phyloP scores from a whole-genome alignment of 2,113 vertebrate species.

The Labeo catla region DNA sequence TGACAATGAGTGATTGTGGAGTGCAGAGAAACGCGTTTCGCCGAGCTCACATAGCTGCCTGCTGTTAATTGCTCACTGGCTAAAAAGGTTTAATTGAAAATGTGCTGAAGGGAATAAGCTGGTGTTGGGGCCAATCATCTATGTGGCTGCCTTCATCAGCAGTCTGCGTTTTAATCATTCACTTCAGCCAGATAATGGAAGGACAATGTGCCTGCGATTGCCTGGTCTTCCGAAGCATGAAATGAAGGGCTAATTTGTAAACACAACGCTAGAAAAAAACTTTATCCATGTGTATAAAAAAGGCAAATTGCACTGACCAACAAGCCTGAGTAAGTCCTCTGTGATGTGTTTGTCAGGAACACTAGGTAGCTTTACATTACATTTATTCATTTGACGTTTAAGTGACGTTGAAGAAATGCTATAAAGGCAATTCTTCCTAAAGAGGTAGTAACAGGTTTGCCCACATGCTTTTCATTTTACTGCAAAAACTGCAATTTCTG shows the following conservation, averaged over 20 bases:
- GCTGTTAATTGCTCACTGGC: conserved; percentile 65
- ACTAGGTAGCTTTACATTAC: background rate
- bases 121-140: conserved; percentile 63
- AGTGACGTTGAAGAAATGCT: background rate
- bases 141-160: conserved; percentile 66
- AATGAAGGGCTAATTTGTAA: conserved; percentile 64
- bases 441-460: background rate
- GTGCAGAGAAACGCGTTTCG: conserved; percentile 58
- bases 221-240: conserved; percentile 65
- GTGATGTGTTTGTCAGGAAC: conserved; percentile 8
- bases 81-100: conserved; percentile 64
- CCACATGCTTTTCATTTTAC: conserved; percentile 4
- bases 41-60: conserved; percentile 40
- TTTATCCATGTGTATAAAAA: conserved; percentile 59
- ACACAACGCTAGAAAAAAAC: conserved; percentile 41
- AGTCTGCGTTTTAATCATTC: conserved; percentile 65
- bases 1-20: conserved; percentile 72
- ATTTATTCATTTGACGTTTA: conserved; percentile 2
- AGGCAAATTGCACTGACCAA: conserved; percentile 49
- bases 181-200: conserved; percentile 64
- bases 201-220: conserved; percentile 64
- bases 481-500: background rate
- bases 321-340: conserved; percentile 36
- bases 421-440: background rate
- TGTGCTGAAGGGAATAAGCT: conserved; percentile 59